Percentiles rank a stretch among this genome's conserved stretches.
phyloP scores from a whole-genome alignment of 2,113 vertebrate species.

The Taurulus bubalis region DNA sequence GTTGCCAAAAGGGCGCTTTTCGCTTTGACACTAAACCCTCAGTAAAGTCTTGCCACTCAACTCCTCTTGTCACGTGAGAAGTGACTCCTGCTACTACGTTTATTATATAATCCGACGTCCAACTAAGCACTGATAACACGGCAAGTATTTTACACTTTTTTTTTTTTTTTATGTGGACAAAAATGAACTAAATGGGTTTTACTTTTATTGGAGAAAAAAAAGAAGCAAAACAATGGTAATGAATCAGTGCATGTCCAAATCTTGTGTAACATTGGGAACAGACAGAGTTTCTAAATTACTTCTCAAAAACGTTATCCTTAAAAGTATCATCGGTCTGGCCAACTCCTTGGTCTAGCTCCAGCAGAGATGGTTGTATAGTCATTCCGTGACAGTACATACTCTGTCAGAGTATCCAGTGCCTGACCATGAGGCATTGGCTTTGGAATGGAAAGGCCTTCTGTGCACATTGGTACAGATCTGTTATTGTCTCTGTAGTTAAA shows the following conservation, averaged over 20 bases:
- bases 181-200: no score
- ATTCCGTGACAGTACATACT: background rate
- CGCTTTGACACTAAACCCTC: background rate
- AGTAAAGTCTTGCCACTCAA: no score
- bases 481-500: conserved; percentile 25
- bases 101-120: no score
- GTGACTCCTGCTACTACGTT: no score
- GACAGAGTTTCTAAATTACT: background rate
- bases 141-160: no score
- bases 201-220: no score
- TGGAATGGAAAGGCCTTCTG: conserved; percentile 14
- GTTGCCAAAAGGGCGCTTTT: background rate
- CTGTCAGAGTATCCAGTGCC: background rate
- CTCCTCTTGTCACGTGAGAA: no score
- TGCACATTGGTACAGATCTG: conserved; percentile 1
- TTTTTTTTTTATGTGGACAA: no score
- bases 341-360: background rate
- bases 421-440: conserved; percentile 9
- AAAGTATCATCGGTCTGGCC: background rate
- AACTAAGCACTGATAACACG: no score
- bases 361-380: background rate
- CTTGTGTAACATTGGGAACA: background rate
- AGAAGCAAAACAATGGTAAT: no score
- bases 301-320: background rate
- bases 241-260: no score